phyloP scores from a whole-genome alignment of 2,797 vertebrate species.

The Lerista edwardsae region DNA sequence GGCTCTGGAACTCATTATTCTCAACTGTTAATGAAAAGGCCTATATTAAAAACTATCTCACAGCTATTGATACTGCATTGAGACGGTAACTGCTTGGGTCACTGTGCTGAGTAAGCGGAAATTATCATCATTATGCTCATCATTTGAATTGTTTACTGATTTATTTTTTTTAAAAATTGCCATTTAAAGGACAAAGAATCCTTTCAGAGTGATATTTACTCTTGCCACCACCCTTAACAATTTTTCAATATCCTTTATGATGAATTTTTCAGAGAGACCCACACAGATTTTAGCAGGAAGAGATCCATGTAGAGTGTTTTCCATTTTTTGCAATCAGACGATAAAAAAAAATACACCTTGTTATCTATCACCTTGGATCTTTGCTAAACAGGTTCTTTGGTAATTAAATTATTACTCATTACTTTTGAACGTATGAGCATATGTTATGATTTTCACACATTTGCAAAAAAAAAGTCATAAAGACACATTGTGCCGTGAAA shows the following conservation, averaged over 20 bases:
- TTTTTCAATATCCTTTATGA: not conserved
- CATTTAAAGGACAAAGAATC: not conserved
- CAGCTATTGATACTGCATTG: not conserved
- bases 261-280: constrained; percentile 27
- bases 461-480: constrained; percentile 30
- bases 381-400: constrained; percentile 43
- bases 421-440: constrained; percentile 5
- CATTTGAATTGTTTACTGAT: not conserved
- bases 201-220: not conserved
- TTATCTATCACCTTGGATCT: not conserved
- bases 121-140: not conserved
- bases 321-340: constrained; percentile 1
- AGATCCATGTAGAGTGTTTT: not conserved
- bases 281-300: constrained; percentile 7
- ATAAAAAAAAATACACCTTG: constrained; percentile 21
- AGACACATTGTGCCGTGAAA: constrained; percentile 16
- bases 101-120: not conserved
- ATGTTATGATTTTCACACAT: constrained; percentile 16
- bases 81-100: not conserved
- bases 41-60: not conserved
- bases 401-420: constrained; percentile 17
- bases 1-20: not conserved
- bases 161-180: constrained; percentile 19
- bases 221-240: not conserved
- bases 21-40: not conserved